Percentiles rank a stretch among this genome's conserved stretches.
Conservation (phyloP, 2,888 invertebrate species). For the Spisula subtruncata region DNA sequence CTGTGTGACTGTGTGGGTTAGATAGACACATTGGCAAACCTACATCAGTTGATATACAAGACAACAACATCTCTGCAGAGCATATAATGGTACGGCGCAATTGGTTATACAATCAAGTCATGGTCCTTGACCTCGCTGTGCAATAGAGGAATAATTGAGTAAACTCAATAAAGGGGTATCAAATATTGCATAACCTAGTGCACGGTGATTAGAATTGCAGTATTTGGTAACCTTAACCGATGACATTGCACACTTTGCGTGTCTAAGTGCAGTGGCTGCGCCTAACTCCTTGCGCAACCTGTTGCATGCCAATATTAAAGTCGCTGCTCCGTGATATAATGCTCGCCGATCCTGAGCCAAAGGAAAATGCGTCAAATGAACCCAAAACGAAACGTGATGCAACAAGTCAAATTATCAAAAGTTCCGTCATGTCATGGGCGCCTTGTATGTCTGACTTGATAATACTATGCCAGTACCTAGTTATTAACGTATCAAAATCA, state of each 20-base stretch:
- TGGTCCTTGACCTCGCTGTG: too few species aligned
- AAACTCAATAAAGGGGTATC: not conserved
- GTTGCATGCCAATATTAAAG: not conserved
- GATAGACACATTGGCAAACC: not conserved
- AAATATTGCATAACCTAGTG: not conserved
- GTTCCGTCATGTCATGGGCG: too few species aligned
- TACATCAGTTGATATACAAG: too few species aligned
- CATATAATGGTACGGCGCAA: too few species aligned
- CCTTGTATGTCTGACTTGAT: too few species aligned
- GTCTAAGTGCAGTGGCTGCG: not conserved
- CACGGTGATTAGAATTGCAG: not conserved
- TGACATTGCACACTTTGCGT: not conserved
- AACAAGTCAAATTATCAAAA: too few species aligned
- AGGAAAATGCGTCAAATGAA: not conserved
- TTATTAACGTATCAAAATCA: too few species aligned
- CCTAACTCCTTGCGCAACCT: not conserved
- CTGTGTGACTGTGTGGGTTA: not conserved
- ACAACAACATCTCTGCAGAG: too few species aligned
- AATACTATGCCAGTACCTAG: too few species aligned
- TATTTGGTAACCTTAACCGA: not conserved
- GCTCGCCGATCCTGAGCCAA: not conserved
- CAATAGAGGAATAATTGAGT: not conserved
- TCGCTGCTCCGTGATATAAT: not conserved
- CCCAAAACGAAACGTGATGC: not conserved
- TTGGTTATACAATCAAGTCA: too few species aligned